Conservation (phyloP, 2,888 invertebrate genomes). For the Amiota minor region DNA sequence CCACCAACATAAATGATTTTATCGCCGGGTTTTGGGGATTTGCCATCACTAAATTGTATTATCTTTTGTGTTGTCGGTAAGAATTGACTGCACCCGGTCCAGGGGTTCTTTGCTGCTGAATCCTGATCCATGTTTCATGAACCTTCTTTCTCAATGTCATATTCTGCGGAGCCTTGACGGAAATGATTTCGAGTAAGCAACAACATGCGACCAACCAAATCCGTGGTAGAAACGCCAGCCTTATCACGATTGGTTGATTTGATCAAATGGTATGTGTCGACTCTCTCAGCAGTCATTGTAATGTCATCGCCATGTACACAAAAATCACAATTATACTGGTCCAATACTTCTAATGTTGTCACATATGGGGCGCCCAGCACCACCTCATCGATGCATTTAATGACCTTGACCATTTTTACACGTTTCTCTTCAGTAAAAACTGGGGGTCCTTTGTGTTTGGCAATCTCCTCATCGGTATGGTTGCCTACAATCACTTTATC, state of each 20-base stretch:
- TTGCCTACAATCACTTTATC: constrained; percentile 95
- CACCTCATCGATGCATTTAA: constrained; percentile 99
- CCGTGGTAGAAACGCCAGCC: constrained; percentile 99
- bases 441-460: constrained; percentile 97
- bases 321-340: constrained; percentile 96
- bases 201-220: constrained; percentile 96
- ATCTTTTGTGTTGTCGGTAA: constrained; percentile 96
- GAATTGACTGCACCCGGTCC: constrained; percentile 98
- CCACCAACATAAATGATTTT: constrained; percentile 95
- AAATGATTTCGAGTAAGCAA: constrained; percentile 90
- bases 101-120: constrained; percentile 90
- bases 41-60: constrained; percentile 93
- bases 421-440: constrained; percentile 94
- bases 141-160: constrained; percentile 81
- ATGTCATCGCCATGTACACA: constrained; percentile 99
- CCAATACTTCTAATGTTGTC: constrained; percentile 95
- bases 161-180: constrained; percentile 81
- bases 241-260: constrained; percentile 93
- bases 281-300: constrained; percentile 95
- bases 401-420: constrained; percentile 96
- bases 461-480: constrained; percentile 96
- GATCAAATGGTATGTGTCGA: constrained; percentile 95
- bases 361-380: constrained; percentile 98
- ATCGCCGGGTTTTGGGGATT: constrained; percentile 84
- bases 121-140: constrained; percentile 91